Percentiles rank a stretch among this genome's conserved stretches.
Evolutionary conservation across 1,140 invertebrate genomes (phyloP).

Genomic region (Papilio helenus): DNA sequence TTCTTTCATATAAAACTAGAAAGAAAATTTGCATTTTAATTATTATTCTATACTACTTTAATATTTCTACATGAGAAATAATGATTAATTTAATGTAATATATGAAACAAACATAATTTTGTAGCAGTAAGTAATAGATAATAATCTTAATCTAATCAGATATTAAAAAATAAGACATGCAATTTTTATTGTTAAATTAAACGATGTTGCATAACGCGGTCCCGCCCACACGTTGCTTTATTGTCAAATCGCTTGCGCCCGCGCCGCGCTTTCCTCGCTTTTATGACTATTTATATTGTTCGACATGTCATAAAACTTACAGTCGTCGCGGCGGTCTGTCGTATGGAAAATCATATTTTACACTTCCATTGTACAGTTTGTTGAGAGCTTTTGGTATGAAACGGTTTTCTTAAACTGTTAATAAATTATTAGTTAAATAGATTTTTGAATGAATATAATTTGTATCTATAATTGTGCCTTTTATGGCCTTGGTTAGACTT

Average conservation of each 20-base stretch:
- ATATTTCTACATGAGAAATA: too few species aligned
- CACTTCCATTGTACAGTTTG: slow-evolving; percentile 8
- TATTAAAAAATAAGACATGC: not conserved
- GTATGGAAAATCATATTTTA: slow-evolving; percentile 35
- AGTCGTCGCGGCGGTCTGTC: slow-evolving; percentile 32
- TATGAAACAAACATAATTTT: too few species aligned
- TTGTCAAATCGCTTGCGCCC: slow-evolving; percentile 57
- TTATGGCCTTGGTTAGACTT: not conserved
- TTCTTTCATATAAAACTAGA: too few species aligned
- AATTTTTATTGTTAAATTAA: slow-evolving; percentile 7
- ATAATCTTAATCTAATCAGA: too few species aligned
- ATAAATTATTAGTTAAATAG: not conserved
- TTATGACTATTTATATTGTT: slow-evolving; percentile 60
- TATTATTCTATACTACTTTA: too few species aligned
- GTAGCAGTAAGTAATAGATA: too few species aligned
- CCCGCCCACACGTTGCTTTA: slow-evolving; percentile 52
- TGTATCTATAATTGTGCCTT: not conserved
- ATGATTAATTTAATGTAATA: too few species aligned
- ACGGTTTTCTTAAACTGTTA: not conserved
- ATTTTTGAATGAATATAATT: slow-evolving; percentile 1
- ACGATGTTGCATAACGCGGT: slow-evolving; percentile 47
- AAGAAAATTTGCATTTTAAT: too few species aligned
- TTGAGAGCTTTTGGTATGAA: slow-evolving; percentile 21
- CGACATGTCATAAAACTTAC: slow-evolving; percentile 50
- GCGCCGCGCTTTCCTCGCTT: slow-evolving; percentile 52